These are phyloP conservation scores for Trichechus manatus DNA, from an alignment of 2,113 vertebrate species.

Conservation along the genomic window DNA sequence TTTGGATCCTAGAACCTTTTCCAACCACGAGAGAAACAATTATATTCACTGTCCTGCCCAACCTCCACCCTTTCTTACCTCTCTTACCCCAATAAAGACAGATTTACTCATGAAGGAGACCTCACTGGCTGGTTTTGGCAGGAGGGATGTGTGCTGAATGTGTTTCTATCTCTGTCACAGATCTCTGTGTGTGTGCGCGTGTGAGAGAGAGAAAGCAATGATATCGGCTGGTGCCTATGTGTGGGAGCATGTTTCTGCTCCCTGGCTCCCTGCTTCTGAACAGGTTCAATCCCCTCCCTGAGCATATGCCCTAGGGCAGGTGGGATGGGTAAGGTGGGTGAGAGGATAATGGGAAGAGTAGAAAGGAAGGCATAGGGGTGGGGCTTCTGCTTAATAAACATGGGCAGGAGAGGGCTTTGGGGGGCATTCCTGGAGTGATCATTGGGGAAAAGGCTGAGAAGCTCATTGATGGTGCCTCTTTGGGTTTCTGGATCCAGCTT, in stretches of 20 bases:
- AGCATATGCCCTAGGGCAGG: background rate
- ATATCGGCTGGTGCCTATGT: background rate
- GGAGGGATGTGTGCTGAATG: background rate
- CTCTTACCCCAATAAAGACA: background rate
- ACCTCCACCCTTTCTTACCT: slow-evolving; percentile 9
- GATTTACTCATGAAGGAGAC: background rate
- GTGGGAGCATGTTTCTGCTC: background rate
- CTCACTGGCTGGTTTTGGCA: background rate
- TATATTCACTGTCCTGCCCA: background rate
- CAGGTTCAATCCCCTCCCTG: background rate
- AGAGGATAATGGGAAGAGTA: background rate
- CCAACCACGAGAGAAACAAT: slow-evolving; percentile 33
- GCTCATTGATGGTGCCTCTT: background rate
- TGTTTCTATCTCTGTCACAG: background rate
- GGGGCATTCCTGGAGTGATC: background rate
- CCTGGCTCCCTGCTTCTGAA: background rate
- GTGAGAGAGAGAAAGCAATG: background rate
- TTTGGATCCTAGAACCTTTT: slow-evolving; percentile 38
- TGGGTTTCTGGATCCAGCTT: background rate
- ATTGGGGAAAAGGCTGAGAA: background rate
- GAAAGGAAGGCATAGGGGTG: background rate
- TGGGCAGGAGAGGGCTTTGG: background rate
- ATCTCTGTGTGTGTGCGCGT: background rate
- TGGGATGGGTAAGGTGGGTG: background rate
- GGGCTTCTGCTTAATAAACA: background rate